Percentiles rank a stretch among this genome's conserved stretches.
Conservation (phyloP, 2,113 vertebrate species). For the Progne subis region DNA sequence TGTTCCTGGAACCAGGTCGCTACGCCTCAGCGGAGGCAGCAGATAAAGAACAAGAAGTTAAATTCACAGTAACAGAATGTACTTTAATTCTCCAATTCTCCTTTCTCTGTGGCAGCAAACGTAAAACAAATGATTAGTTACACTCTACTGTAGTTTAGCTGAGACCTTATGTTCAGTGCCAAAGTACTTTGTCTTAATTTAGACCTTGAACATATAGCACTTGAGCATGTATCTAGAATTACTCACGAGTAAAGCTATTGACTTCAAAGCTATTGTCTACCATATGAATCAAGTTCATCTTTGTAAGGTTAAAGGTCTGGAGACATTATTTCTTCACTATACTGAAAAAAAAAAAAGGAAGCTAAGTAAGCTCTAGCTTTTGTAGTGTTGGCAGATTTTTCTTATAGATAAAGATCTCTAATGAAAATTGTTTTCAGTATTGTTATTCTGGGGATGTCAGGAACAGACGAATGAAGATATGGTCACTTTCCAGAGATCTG, state of each 20-base stretch:
- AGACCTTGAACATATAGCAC: not conserved
- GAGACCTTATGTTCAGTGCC: not conserved
- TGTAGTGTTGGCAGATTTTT: not conserved
- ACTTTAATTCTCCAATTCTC: not conserved
- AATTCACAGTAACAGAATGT: not conserved
- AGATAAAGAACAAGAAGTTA: not conserved
- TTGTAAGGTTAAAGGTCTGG: not conserved
- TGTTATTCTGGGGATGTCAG: not conserved
- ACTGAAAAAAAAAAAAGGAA: not conserved
- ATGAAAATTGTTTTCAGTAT: not conserved
- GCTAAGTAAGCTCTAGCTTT: not conserved
- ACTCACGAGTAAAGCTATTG: not conserved
- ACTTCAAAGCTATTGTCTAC: not conserved
- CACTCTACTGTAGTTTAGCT: not conserved
- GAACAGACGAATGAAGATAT: not conserved
- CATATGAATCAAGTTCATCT: not conserved
- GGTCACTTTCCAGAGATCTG: not conserved
- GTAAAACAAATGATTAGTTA: not conserved
- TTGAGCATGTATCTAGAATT: not conserved
- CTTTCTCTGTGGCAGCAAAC: not conserved
- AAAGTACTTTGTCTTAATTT: conserved; percentile 36
- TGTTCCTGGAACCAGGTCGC: no score
- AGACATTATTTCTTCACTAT: not conserved
- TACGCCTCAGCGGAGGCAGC: no score
- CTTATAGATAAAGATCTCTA: not conserved